A percentile compares a stretch with the other conserved stretches of the same genome.
phyloP scores from a whole-genome alignment of 2,113 vertebrate species.

The Elgaria multicarinata region DNA sequence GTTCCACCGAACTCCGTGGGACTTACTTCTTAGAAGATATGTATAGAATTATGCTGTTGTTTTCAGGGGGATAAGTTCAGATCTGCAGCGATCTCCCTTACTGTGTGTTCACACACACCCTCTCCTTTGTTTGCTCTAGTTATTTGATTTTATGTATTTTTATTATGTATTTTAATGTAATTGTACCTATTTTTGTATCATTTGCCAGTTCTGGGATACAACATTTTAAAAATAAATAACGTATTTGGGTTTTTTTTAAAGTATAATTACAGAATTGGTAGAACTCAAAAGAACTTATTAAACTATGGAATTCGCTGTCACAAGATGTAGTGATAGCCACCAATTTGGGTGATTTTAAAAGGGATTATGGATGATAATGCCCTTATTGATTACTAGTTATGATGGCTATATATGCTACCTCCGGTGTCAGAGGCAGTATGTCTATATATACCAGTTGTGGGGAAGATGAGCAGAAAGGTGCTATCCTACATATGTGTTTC shows the following conservation, averaged over 20 bases:
- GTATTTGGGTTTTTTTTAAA: not conserved
- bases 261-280: not conserved
- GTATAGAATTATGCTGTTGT: not conserved
- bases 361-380: too few relatives aligned
- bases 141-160: not conserved
- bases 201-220: not conserved
- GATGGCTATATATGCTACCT: too few relatives aligned
- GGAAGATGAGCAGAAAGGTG: too few relatives aligned
- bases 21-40: not conserved
- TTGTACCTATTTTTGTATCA: not conserved
- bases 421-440: too few relatives aligned
- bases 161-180: not conserved
- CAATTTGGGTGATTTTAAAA: too few relatives aligned
- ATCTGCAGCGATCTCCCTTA: not conserved
- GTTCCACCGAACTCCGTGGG: not conserved
- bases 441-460: too few relatives aligned
- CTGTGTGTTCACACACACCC: not conserved
- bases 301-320: not conserved
- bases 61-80: not conserved
- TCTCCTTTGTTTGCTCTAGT: not conserved
- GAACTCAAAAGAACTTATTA: not conserved
- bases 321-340: too few relatives aligned
- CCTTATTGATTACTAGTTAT: too few relatives aligned
- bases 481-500: too few relatives aligned
- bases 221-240: not conserved